A percentile compares a stretch with the other conserved stretches of the same genome.
phyloP scores from a whole-genome alignment of 2,888 invertebrate genomes.

The Stramonita haemastoma region DNA sequence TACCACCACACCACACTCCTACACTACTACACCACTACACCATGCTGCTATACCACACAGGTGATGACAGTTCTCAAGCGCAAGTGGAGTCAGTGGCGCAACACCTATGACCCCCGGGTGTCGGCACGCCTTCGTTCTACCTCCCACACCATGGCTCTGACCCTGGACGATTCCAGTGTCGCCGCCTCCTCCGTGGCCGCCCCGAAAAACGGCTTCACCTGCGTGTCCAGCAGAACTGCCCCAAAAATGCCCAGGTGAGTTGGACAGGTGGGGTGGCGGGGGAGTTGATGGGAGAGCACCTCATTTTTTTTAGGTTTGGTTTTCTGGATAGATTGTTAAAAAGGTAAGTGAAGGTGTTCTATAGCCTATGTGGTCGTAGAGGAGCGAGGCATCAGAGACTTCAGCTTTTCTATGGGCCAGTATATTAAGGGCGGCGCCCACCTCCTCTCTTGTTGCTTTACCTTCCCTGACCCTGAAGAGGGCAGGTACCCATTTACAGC shows the following conservation, averaged over 20 bases:
- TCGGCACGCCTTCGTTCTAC: constrained; percentile 38
- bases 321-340: too few relatives aligned
- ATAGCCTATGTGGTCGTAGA: too few relatives aligned
- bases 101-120: constrained; percentile 23
- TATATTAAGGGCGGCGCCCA: too few relatives aligned
- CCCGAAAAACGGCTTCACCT: constrained; percentile 43
- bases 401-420: too few relatives aligned
- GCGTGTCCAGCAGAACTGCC: constrained; percentile 13
- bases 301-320: too few relatives aligned
- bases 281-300: neutral
- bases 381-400: too few relatives aligned
- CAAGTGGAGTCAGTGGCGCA: constrained; percentile 43
- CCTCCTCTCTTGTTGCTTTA: too few relatives aligned
- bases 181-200: neutral
- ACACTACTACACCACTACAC: too few relatives aligned
- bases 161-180: constrained; percentile 43
- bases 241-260: constrained; percentile 41
- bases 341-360: too few relatives aligned
- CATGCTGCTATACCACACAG: constrained; percentile 14
- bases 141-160: constrained; percentile 49
- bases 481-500: too few relatives aligned
- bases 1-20: too few relatives aligned
- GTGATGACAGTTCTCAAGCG: constrained; percentile 47
- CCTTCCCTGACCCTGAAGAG: too few relatives aligned
- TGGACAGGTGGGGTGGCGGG: neutral